A percentile compares a stretch with the other conserved stretches of the same genome.
Conservation (phyloP, 2,113 vertebrate species). For the Etheostoma spectabile region DNA sequence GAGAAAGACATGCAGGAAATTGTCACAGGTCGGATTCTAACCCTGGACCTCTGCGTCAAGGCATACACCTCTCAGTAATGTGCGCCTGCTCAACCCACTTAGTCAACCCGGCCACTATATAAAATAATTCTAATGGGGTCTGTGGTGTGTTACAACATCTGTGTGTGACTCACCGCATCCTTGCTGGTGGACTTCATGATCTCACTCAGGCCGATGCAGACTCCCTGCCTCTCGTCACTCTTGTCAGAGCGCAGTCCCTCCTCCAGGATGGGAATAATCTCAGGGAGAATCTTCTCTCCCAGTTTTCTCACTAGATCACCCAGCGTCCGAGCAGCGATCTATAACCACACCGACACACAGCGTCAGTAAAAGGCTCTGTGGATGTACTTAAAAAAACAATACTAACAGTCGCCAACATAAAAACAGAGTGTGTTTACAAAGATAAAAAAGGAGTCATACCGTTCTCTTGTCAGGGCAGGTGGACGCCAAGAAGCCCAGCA, state of each 20-base stretch:
- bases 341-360: conserved; percentile 25
- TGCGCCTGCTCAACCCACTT: too few relatives aligned
- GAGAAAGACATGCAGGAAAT: too few relatives aligned
- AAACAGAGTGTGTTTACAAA: background rate
- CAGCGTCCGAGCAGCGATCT: conserved; percentile 97
- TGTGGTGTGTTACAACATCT: background rate
- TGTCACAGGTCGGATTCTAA: too few relatives aligned
- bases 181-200: conserved; percentile 99
- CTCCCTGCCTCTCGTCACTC: conserved; percentile 97
- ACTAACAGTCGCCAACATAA: background rate
- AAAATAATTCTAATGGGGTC: background rate
- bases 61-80: too few relatives aligned
- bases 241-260: conserved; percentile 94
- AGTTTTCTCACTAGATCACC: conserved; percentile 97
- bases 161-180: conserved; percentile 89
- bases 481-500: conserved; percentile 97
- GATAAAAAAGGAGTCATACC: conserved; percentile 76
- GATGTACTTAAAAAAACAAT: background rate
- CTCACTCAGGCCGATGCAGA: conserved; percentile 97
- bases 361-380: background rate
- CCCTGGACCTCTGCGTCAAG: too few relatives aligned
- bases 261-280: conserved; percentile 99
- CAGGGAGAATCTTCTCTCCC: conserved; percentile 98
- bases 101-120: background rate
- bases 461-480: conserved; percentile 97